A percentile compares a stretch with the other conserved stretches of the same genome.
Conservation (phyloP, 2,888 invertebrate species). For the Ormyrus thymus region DNA sequence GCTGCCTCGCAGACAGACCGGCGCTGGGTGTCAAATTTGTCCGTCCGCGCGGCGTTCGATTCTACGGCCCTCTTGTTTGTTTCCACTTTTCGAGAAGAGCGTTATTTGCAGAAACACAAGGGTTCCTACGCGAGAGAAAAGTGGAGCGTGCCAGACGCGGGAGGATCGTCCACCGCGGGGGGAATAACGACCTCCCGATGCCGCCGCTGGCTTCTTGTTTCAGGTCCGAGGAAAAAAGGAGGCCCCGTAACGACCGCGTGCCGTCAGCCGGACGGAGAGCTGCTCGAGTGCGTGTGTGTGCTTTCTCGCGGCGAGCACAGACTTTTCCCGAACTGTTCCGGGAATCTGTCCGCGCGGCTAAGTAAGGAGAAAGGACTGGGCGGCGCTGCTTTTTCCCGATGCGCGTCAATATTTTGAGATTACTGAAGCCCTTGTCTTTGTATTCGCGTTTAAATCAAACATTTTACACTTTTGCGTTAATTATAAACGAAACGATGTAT, state of each 20-base stretch:
- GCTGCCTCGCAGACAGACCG: too few relatives aligned
- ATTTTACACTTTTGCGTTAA: too few relatives aligned
- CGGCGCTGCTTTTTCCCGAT: too few relatives aligned
- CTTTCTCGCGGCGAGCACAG: background rate
- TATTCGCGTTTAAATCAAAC: too few relatives aligned
- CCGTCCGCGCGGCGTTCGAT: slow-evolving; percentile 47
- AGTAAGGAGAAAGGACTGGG: too few relatives aligned
- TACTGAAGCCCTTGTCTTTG: too few relatives aligned
- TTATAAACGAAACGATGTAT: too few relatives aligned
- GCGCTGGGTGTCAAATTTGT: slow-evolving; percentile 66
- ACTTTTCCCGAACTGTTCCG: background rate
- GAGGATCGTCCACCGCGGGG: slow-evolving; percentile 25
- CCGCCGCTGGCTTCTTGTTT: slow-evolving; percentile 68
- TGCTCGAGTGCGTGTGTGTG: slow-evolving; percentile 10
- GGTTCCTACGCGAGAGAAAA: slow-evolving; percentile 58
- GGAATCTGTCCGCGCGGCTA: background rate
- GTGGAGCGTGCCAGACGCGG: background rate
- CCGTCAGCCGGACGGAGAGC: slow-evolving; percentile 15
- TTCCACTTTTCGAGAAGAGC: slow-evolving; percentile 63
- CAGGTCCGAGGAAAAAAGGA: slow-evolving; percentile 62
- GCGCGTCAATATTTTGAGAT: too few relatives aligned
- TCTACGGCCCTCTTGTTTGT: slow-evolving; percentile 66
- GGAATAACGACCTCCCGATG: slow-evolving; percentile 70
- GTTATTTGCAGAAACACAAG: slow-evolving; percentile 68
- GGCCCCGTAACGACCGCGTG: slow-evolving; percentile 11